phyloP scores from a whole-genome alignment of 2,888 invertebrate species.

The Sesia apiformis region DNA sequence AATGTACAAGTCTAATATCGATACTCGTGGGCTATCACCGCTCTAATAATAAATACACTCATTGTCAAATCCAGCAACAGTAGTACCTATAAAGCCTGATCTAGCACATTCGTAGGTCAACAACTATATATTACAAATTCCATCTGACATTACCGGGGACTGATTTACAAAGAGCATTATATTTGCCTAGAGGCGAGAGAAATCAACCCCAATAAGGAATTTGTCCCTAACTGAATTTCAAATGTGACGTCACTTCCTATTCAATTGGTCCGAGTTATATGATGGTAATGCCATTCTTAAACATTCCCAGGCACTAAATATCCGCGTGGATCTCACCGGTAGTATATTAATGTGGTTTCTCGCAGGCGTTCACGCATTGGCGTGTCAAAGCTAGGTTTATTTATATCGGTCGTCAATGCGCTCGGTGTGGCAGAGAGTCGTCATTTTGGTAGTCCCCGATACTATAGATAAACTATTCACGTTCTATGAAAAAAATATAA shows the following conservation, averaged over 20 bases:
- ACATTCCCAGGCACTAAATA: constrained; percentile 15
- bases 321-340: constrained; percentile 8
- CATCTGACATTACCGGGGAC: neutral
- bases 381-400: constrained; percentile 13
- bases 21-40: no score
- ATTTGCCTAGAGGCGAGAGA: neutral
- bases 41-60: no score
- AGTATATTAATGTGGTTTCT: constrained; percentile 10
- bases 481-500: neutral
- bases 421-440: constrained; percentile 8
- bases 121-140: no score
- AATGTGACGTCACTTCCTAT: neutral
- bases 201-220: neutral
- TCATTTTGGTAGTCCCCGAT: constrained; percentile 9
- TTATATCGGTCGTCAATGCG: constrained; percentile 12
- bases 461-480: neutral
- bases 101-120: no score
- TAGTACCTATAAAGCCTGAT: no score
- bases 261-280: neutral
- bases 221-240: neutral
- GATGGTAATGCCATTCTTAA: neutral
- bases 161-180: neutral
- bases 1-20: no score
- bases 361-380: constrained; percentile 6
- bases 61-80: no score